These are phyloP conservation scores for Drosophila setosimentum DNA, from an alignment of 2,888 invertebrate species.

Conservation along the genomic window DNA sequence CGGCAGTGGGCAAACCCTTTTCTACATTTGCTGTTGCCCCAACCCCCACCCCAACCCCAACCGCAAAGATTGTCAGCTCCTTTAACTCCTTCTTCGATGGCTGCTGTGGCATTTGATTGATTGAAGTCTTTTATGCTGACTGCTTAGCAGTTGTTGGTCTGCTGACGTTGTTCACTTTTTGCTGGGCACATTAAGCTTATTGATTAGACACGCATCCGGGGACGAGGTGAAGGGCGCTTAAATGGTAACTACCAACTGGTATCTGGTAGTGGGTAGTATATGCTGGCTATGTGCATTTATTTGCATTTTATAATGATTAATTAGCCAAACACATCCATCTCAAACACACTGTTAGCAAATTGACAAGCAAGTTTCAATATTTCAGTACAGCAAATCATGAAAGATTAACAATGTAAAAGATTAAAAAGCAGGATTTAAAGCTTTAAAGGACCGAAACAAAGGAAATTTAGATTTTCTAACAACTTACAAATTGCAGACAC, in stretches of 20 bases:
- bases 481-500: background rate
- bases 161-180: slow-evolving; percentile 40
- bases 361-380: slow-evolving; percentile 3
- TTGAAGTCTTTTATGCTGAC: slow-evolving; percentile 62
- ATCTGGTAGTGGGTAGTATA: background rate
- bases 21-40: slow-evolving; percentile 1
- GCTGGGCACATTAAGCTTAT: slow-evolving; percentile 54
- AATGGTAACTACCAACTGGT: slow-evolving; percentile 10
- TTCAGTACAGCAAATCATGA: background rate
- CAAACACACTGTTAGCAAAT: slow-evolving; percentile 7
- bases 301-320: slow-evolving; percentile 71
- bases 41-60: slow-evolving; percentile 3
- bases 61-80: slow-evolving; percentile 37
- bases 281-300: slow-evolving; percentile 34
- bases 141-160: slow-evolving; percentile 39
- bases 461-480: too few relatives aligned
- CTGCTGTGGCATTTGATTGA: slow-evolving; percentile 70
- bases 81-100: slow-evolving; percentile 20
- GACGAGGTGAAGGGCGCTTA: background rate
- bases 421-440: background rate
- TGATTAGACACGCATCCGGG: slow-evolving; percentile 34
- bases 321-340: slow-evolving; percentile 24
- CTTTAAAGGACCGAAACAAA: background rate
- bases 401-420: background rate
- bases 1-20: slow-evolving; percentile 39